These are phyloP conservation scores for Hypsopygia costalis DNA, from an alignment of 2,888 invertebrate species.

Conservation along the genomic window DNA sequence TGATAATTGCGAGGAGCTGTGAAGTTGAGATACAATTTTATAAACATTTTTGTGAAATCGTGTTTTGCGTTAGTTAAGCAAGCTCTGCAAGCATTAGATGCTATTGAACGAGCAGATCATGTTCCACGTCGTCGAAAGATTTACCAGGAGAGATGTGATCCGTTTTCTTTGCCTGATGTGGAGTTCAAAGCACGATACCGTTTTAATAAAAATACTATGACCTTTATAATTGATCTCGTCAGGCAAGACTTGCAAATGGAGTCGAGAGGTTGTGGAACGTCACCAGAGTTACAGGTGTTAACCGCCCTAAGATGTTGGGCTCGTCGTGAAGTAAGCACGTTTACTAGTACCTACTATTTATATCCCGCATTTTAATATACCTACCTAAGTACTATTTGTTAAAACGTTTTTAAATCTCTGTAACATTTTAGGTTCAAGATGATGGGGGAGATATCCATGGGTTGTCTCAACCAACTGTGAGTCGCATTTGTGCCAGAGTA, in stretches of 20 bases:
- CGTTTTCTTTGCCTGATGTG: constrained; percentile 4
- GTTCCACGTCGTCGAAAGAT: too few relatives aligned
- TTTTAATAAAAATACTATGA: neutral
- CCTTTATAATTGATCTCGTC: neutral
- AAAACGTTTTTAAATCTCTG: constrained; percentile 1
- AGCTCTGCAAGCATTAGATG: too few relatives aligned
- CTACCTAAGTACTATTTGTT: neutral
- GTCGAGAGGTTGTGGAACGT: neutral
- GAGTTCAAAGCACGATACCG: constrained; percentile 3
- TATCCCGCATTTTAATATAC: neutral
- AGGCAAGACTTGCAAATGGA: neutral
- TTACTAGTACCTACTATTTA: neutral
- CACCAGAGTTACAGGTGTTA: neutral
- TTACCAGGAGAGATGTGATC: neutral
- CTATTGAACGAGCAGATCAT: too few relatives aligned
- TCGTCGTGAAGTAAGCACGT: neutral
- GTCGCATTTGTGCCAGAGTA: too few relatives aligned
- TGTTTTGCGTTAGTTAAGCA: too few relatives aligned
- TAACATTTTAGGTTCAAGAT: constrained; percentile 14
- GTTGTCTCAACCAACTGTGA: too few relatives aligned
- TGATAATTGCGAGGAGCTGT: too few relatives aligned
- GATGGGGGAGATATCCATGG: too few relatives aligned
- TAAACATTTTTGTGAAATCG: too few relatives aligned
- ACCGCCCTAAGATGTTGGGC: neutral
- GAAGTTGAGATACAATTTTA: too few relatives aligned